Percentiles rank a stretch among this genome's conserved stretches.
Evolutionary conservation across 1,140 invertebrate species (phyloP).

Genomic region (Portunus trituberculatus): DNA sequence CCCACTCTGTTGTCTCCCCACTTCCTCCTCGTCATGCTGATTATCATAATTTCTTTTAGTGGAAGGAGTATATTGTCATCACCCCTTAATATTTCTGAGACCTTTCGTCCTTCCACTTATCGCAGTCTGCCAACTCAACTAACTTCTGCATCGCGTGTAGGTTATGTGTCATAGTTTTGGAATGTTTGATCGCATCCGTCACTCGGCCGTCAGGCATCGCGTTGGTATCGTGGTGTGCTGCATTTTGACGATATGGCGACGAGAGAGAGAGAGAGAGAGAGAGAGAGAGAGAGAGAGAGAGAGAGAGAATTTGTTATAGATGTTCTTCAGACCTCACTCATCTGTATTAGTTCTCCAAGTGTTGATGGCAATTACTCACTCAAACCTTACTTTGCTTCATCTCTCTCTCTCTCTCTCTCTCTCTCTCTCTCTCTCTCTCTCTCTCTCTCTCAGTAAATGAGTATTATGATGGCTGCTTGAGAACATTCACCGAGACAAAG

Average conservation of each 20-base stretch:
- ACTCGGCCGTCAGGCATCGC: not conserved
- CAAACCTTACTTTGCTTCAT: not conserved
- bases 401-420: slow-evolving; percentile 25
- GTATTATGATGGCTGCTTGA: too few species aligned
- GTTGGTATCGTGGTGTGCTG: not conserved
- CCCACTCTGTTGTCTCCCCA: not conserved
- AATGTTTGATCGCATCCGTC: not conserved
- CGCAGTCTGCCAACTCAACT: not conserved
- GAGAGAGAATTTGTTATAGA: not conserved
- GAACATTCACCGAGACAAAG: too few species aligned
- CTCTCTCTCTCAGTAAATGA: not conserved
- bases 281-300: slow-evolving; percentile 35
- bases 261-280: slow-evolving; percentile 29
- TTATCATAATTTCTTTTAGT: too few species aligned
- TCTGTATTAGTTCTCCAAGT: not conserved
- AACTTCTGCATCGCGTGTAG: slow-evolving; percentile 5
- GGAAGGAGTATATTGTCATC: not conserved
- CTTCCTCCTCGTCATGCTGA: not conserved
- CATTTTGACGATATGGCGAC: too few species aligned
- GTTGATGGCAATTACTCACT: too few species aligned
- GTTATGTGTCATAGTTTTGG: not conserved
- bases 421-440: slow-evolving; percentile 42
- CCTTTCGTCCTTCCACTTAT: not conserved
- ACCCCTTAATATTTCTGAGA: not conserved
- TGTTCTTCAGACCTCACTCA: too few species aligned